Conservation (phyloP, 2,797 vertebrate species). For the Peromyscus attwateri region DNA sequence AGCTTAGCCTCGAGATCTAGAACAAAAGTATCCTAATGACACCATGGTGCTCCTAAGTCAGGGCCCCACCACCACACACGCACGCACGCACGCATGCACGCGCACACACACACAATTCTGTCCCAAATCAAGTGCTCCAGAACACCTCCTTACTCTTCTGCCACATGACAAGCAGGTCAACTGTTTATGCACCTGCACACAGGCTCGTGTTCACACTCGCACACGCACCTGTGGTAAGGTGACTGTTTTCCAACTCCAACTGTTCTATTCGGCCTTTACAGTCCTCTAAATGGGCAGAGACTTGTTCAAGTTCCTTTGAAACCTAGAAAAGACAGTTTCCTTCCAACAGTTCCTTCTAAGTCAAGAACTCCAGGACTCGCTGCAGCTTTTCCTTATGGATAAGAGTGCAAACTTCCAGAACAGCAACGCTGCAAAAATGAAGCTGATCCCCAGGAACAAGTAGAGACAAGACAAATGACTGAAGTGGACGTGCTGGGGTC, state of each 20-base stretch:
- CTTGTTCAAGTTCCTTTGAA: constrained; percentile 82
- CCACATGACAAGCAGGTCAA: background rate
- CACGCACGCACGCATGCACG: no score
- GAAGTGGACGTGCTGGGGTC: background rate
- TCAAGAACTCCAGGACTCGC: constrained; percentile 52
- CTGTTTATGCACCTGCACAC: background rate
- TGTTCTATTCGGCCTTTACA: constrained; percentile 76
- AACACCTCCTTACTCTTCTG: background rate
- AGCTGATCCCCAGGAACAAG: constrained; percentile 48
- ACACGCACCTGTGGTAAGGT: constrained; percentile 83
- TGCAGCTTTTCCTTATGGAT: constrained; percentile 57
- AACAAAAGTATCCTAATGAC: constrained; percentile 69
- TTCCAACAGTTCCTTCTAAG: constrained; percentile 33
- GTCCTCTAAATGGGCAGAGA: constrained; percentile 67
- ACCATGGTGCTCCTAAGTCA: background rate
- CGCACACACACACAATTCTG: background rate
- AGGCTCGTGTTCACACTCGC: background rate
- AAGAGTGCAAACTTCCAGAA: constrained; percentile 4
- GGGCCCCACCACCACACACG: background rate
- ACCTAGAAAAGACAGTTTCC: constrained; percentile 77
- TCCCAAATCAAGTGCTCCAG: constrained; percentile 25
- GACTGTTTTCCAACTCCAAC: constrained; percentile 81
- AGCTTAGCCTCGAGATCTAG: constrained; percentile 82
- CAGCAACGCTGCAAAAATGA: constrained; percentile 46
- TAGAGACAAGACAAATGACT: constrained; percentile 39